Conservation (phyloP, 2,113 vertebrate species). For the Gorsachius goisagi region DNA sequence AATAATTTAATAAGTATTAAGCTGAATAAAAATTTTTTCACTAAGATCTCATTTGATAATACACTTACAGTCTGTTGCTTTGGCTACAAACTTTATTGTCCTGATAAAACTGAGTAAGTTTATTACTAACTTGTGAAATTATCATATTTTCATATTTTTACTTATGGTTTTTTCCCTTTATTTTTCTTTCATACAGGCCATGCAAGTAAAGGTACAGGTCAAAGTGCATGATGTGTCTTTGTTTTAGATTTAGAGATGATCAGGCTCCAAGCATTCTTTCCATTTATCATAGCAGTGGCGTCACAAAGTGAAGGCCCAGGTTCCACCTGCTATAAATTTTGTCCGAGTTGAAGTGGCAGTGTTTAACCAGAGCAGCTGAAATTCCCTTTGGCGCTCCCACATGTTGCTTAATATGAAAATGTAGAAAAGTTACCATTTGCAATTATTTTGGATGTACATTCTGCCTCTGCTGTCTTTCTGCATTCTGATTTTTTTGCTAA, state of each 20-base stretch:
- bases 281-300: constrained; percentile 74
- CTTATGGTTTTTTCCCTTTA: constrained; percentile 72
- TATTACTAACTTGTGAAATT: constrained; percentile 40
- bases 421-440: background rate
- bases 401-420: background rate
- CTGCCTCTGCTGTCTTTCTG: constrained; percentile 57
- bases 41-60: background rate
- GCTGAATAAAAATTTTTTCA: background rate
- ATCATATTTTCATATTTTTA: constrained; percentile 65
- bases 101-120: constrained; percentile 17
- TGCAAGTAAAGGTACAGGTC: constrained; percentile 90
- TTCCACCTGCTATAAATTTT: background rate
- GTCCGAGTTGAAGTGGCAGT: background rate
- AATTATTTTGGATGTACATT: constrained; percentile 33
- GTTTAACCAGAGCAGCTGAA: background rate
- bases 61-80: background rate
- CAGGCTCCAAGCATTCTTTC: constrained; percentile 68
- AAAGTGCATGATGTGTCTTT: constrained; percentile 84
- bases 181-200: constrained; percentile 86
- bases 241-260: constrained; percentile 73
- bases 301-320: constrained; percentile 61
- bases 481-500: background rate
- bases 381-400: background rate
- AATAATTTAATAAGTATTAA: background rate
- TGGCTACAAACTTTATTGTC: background rate